Evolutionary conservation across 2,113 vertebrate genomes (phyloP).

Genomic region (Pantherophis guttatus): DNA sequence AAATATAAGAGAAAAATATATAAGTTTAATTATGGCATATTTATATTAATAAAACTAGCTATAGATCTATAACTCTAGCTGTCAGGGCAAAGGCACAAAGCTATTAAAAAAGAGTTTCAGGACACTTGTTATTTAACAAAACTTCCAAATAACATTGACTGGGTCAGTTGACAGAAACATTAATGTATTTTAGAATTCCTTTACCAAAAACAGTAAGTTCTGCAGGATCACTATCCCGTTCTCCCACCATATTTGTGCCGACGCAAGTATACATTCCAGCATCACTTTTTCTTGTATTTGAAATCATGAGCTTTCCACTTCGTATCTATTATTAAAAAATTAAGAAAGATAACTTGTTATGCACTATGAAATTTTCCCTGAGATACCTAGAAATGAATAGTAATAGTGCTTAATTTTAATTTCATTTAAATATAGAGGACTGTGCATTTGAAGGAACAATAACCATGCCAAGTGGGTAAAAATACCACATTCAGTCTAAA

Average conservation of each 20-base stretch:
- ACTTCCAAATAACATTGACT: neutral
- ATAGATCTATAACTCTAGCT: neutral
- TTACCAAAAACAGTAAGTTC: constrained; percentile 98
- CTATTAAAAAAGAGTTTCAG: neutral
- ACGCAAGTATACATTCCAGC: constrained; percentile 96
- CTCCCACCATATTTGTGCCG: constrained; percentile 97
- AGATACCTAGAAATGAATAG: neutral
- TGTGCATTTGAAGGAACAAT: neutral
- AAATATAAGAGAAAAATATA: neutral
- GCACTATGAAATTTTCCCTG: neutral
- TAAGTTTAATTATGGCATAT: neutral
- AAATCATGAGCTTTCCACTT: constrained; percentile 97
- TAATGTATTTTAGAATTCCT: neutral
- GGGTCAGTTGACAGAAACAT: neutral
- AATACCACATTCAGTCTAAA: neutral
- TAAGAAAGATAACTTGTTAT: neutral
- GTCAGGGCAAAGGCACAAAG: neutral
- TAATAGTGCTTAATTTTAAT: neutral
- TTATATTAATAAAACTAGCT: neutral
- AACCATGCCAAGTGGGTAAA: neutral
- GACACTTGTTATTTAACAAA: neutral
- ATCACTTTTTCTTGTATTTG: constrained; percentile 91
- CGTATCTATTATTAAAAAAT: constrained; percentile 79
- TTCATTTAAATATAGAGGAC: neutral
- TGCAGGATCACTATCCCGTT: constrained; percentile 93